Conservation (phyloP, 2,888 invertebrate genomes). For the Aporophyla nigra region DNA sequence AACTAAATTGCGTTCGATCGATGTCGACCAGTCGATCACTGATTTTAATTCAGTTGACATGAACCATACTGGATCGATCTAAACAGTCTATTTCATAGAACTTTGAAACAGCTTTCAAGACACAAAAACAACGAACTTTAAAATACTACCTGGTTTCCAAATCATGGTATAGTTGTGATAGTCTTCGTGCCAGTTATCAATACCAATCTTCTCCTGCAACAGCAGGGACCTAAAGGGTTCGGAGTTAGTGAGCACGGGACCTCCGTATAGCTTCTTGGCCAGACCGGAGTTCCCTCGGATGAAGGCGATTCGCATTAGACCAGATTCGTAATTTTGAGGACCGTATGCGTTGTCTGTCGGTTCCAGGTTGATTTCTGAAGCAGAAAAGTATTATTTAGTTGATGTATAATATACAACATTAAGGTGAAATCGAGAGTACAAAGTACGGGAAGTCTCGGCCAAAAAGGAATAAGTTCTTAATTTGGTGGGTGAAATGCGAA, state of each 20-base stretch:
- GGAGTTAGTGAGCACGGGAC: constrained; percentile 80
- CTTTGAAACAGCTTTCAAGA: not conserved
- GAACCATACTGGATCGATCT: no score
- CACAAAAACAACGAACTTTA: not conserved
- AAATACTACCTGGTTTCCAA: constrained; percentile 90
- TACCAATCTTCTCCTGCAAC: constrained; percentile 82
- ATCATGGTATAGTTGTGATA: constrained; percentile 93
- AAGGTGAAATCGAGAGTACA: no score
- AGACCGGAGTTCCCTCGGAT: constrained; percentile 91
- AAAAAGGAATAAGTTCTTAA: no score
- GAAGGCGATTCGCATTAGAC: constrained; percentile 94
- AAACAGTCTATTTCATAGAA: no score
- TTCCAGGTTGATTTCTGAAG: constrained; percentile 92
- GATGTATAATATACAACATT: no score
- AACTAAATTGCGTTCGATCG: no score
- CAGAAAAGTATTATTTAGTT: not conserved
- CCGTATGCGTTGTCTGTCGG: constrained; percentile 93
- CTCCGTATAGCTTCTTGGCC: constrained; percentile 82
- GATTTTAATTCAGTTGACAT: no score
- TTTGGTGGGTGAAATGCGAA: no score
- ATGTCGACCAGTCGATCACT: no score
- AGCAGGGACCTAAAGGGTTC: constrained; percentile 85
- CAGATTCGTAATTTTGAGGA: constrained; percentile 91
- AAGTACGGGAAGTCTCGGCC: no score
- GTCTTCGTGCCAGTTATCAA: constrained; percentile 90